A percentile compares a stretch with the other conserved stretches of the same genome.
These are phyloP conservation scores for Candidula unifasciata DNA, from an alignment of 2,888 invertebrate genomes.

Conservation along the genomic window DNA sequence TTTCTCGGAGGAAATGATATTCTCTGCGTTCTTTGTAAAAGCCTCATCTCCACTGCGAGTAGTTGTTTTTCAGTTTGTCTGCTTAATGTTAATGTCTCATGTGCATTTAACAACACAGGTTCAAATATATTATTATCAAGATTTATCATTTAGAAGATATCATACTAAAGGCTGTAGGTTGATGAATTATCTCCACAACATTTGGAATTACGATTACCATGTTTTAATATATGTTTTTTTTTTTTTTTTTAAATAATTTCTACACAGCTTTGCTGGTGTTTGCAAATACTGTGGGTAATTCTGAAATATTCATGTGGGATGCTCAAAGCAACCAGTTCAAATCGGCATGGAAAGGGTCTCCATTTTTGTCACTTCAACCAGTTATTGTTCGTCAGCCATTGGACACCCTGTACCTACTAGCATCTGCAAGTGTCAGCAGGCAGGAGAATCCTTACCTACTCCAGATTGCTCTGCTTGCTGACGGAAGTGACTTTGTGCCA, in stretches of 20 bases:
- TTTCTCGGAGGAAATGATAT: too few relatives aligned
- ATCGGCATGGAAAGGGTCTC: constrained; percentile 66
- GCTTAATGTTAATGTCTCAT: too few relatives aligned
- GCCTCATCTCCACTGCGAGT: too few relatives aligned
- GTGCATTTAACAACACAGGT: too few relatives aligned
- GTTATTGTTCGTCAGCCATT: constrained; percentile 64
- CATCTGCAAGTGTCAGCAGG: constrained; percentile 60
- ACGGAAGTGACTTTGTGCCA: constrained; percentile 72
- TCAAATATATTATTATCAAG: too few relatives aligned
- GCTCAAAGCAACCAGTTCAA: constrained; percentile 61
- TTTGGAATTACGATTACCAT: too few relatives aligned
- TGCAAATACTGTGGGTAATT: constrained; percentile 66
- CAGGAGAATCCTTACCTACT: constrained; percentile 58
- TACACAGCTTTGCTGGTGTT: constrained; percentile 68
- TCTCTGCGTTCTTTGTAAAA: too few relatives aligned
- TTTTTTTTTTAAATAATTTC: constrained; percentile 10
- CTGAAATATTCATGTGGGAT: constrained; percentile 71
- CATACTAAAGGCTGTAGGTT: too few relatives aligned
- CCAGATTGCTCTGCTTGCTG: constrained; percentile 65
- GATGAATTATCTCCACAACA: too few relatives aligned
- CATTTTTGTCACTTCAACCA: constrained; percentile 64
- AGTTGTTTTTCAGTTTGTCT: too few relatives aligned
- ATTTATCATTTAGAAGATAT: too few relatives aligned
- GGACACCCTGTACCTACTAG: constrained; percentile 61
- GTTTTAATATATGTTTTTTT: neutral